A percentile compares a stretch with the other conserved stretches of the same genome.
These are phyloP conservation scores for Podarcis cretensis DNA, from an alignment of 2,113 vertebrate genomes.

Conservation along the genomic window DNA sequence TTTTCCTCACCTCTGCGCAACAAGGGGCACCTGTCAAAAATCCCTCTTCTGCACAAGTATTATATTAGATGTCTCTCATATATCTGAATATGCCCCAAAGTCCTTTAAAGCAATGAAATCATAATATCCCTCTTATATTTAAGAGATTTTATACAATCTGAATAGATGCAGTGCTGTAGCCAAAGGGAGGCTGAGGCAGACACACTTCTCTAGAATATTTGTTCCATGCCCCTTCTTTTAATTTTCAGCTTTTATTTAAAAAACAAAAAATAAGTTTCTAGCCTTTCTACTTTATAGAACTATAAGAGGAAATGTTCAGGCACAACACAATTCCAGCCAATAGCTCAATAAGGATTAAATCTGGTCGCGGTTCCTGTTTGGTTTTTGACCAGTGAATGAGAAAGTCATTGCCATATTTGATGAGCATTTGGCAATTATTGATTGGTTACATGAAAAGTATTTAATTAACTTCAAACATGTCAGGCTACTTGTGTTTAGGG, in stretches of 20 bases:
- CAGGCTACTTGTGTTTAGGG: background rate
- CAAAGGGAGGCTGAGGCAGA: background rate
- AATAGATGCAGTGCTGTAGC: background rate
- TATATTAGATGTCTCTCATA: background rate
- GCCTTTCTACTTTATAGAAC: background rate
- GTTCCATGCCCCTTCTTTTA: background rate
- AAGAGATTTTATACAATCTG: background rate
- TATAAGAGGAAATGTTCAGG: background rate
- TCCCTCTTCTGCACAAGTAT: background rate
- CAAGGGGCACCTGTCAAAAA: background rate
- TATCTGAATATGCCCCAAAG: background rate
- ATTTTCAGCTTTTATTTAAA: background rate
- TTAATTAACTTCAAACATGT: background rate
- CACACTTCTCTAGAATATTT: background rate
- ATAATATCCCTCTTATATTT: background rate
- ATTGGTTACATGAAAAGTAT: background rate
- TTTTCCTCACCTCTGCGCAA: background rate
- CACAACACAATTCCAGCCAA: background rate
- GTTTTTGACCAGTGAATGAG: background rate
- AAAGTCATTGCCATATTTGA: background rate
- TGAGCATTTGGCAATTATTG: background rate
- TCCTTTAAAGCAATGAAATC: background rate
- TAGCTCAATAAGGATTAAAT: background rate
- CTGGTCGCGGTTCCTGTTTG: background rate
- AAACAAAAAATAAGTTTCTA: background rate